Evolutionary conservation across 92 coral and sea anemone genomes (phyloP).

Genomic region (Isaurus tuberculatus): DNA sequence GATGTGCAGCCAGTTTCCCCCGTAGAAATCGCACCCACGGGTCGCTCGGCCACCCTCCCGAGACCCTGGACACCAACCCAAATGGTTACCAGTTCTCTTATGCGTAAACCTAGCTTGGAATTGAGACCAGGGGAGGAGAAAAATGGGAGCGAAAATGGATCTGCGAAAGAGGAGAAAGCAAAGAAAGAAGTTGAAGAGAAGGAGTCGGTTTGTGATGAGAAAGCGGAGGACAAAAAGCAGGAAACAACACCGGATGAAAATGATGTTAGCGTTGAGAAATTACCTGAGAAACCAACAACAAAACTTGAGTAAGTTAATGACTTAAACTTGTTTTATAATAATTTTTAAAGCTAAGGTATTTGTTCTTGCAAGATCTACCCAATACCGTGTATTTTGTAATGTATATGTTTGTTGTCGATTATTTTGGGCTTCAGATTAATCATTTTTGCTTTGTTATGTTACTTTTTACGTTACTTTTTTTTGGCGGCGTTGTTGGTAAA

Average conservation of each 20-base stretch:
- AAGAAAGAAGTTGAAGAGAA: background rate
- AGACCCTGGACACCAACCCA: conserved; percentile 86
- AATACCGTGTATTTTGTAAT: too few relatives aligned
- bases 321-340: background rate
- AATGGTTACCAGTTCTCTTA: conserved; percentile 52
- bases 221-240: background rate
- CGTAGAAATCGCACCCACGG: conserved; percentile 36
- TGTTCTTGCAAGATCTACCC: too few relatives aligned
- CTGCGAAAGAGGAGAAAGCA: background rate
- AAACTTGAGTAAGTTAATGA: conserved; percentile 39
- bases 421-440: too few relatives aligned
- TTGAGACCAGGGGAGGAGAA: background rate
- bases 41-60: conserved; percentile 82
- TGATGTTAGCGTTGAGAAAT: background rate
- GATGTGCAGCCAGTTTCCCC: conserved; percentile 40
- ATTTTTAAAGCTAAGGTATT: background rate
- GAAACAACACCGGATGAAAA: conserved; percentile 13
- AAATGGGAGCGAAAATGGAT: background rate
- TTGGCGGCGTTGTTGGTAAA: too few relatives aligned
- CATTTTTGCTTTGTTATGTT: too few relatives aligned
- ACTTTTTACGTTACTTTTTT: too few relatives aligned
- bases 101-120: conserved; percentile 81
- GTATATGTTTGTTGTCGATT: too few relatives aligned
- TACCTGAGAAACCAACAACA: conserved; percentile 29
- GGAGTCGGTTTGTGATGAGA: background rate